Evolutionary conservation across 2,113 vertebrate genomes (phyloP), one percentile per base, ranked within the genome.

Genomic region (Tetraodon nigroviridis): DNA sequence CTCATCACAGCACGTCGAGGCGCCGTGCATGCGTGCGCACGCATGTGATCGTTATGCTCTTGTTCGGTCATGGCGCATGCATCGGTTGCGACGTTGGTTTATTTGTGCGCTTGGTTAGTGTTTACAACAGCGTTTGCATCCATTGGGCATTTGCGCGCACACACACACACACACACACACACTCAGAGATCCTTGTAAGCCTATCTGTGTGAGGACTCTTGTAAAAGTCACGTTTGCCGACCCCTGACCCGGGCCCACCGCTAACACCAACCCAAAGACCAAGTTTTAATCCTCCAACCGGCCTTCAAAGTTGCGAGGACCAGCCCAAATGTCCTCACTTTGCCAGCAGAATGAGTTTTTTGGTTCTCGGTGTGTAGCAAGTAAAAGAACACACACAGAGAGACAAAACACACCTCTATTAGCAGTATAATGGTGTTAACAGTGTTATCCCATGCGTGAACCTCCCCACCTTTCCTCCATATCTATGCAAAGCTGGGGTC

Each of bases 401-500:
- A 27, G 65, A 50, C 71, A 65, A 67, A 10, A 58, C 71, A 75
- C 24, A 85, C 86, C 89, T 90, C 84, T 84, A 90, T 92, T 90
- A 91, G 88, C 84, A 89, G 86, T 88, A 87, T 82, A 66, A 76
- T 69, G 79, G 83, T 83, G 86, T 87, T 84, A 88, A 86, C 81
- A 78, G 86, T 86, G 81, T 87, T 86, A 84, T 75, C 83, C 83
- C 81, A 85, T 76, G 83, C 75, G 80, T 87, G 84, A 84, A 87
- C 86, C 73, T 87, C 75, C 54, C 76, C 84, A 87, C 84, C 88
- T 88, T 79, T 82, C 53, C 83, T 87, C 91, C 86, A 89, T 92
- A 91, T 91, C 90, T 92, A 92, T 92, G 90, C 90, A 92, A 92
- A 92, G 90, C 89, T 81, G 81, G 69, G 90, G 89, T 91, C 89